Evolutionary conservation across 2,113 vertebrate genomes (phyloP), one percentile per base, ranked within the genome.

Genomic region (Hippocampus zosterae): DNA sequence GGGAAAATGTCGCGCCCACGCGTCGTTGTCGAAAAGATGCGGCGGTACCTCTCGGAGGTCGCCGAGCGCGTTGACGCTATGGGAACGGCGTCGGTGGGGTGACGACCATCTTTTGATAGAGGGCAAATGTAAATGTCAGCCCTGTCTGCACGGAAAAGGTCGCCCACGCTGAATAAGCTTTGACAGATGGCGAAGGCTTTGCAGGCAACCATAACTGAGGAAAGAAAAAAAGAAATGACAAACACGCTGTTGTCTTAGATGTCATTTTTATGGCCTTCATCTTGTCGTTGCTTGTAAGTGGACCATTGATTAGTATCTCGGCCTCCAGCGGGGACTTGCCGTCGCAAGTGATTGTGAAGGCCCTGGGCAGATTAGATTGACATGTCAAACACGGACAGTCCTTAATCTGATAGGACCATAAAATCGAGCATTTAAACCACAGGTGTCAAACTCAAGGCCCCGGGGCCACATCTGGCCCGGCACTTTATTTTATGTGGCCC

Each of bases 81-180:
- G 65, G 76, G 74, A 71, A 19, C 60, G 33, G 33, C 60, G 37
- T 21, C 9, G 61, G n/a, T 77, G 67, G 76, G 84, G 86, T 87
- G 85, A 69, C 67, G 76, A 82, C 86, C 83, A 66, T 83, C 83
- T 77, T 81, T 82, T 90, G 87, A 92, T 88, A 84, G 88, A 88
- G 86, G 88, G 86, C 90, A 89, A 91, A 90, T 90, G 82, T 88
- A 92, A 93, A 91, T 91, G 90, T 88, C 90, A 91, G 79, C 62
- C 3, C 74, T 67, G 88, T 91, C 88, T 84, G 77, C 81, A 76
- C 73, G 66, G 68, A 83, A 88, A 90, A 88, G 81, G 83, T 86
- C 84, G 76, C 64, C 65, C 68, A 52, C 75, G 81, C 70, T 63
- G 79, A 91, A 91, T 87, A 80, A 84, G 81, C 81, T 79, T 74